These are phyloP conservation scores for Rissa tridactyla DNA, from an alignment of 2,113 vertebrate genomes.

Conservation along the genomic window DNA sequence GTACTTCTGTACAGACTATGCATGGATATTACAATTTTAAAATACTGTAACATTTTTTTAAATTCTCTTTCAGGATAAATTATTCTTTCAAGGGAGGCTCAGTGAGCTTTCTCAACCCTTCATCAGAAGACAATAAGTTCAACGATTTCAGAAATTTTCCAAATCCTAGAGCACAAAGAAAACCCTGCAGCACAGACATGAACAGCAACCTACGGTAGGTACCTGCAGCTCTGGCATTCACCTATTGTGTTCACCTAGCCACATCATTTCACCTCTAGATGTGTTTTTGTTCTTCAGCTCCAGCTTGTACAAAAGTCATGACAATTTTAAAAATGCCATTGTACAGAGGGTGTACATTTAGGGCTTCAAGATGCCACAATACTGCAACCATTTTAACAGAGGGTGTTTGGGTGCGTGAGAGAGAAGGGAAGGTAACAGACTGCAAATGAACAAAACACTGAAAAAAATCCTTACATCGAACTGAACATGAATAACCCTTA, in stretches of 20 bases:
- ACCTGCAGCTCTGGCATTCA: not conserved
- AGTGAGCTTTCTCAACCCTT: not conserved
- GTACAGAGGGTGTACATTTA: not conserved
- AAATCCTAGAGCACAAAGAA: not conserved
- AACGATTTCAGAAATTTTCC: not conserved
- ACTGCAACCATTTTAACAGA: not conserved
- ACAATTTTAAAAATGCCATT: not conserved
- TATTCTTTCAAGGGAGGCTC: not conserved
- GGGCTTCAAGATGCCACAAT: not conserved
- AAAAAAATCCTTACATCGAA: not conserved
- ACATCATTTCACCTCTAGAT: not conserved
- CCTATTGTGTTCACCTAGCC: not conserved
- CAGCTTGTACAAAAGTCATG: not conserved
- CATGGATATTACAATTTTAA: not conserved
- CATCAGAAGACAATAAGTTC: not conserved
- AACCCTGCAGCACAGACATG: not conserved
- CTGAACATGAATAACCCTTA: not conserved
- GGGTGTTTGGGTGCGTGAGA: not conserved
- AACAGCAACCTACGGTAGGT: not conserved
- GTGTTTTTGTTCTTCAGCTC: not conserved
- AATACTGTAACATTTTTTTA: not conserved
- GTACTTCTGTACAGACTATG: not conserved
- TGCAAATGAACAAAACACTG: not conserved
- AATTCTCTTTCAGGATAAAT: not conserved
- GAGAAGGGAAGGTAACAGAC: not conserved